Evolutionary conservation across 2,113 vertebrate genomes (phyloP), one percentile per base, ranked within the genome.

Genomic region (Amblyornis subalaris): DNA sequence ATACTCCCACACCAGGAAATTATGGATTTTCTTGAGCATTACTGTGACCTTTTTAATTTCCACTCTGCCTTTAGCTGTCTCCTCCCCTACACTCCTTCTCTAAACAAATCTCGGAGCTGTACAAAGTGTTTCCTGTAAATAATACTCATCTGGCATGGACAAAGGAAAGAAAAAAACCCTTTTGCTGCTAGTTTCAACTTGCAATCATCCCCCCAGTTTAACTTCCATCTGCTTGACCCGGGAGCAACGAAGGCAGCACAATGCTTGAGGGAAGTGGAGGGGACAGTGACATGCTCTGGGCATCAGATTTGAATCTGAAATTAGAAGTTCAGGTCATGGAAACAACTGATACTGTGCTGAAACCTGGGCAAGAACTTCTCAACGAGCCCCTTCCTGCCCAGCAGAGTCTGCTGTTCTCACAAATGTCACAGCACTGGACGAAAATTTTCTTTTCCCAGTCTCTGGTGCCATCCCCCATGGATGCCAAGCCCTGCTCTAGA

Each of bases 121-220:
- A 71, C 88, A 88, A 94, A 94, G 55, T 88, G 91, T 70, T 93
- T 95, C 94, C 89, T 94, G 93, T 91, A 94, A 95, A 97, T 95
- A 95, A 91, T 74, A 90, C 51, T 94, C 88, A 88, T 90, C 55
- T 88, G 82, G 83, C 88, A 77, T 55, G 69, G 92, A 80, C 54
- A 80, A 93, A 90, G 44, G 48, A 24, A 40, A 77, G 50, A 48
- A 74, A 67, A 55, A 61, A 44, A 2, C 10, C 29, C 10, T 85
- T 82, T 42, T 89, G 55, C 88, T 83, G 51, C 93, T 66, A 79
- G 91, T 91, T 95, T 51, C 51, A 94, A 76, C 94, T 93, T 95
- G 94, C 78, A 89, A 8, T 54, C 14, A 2, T n/a, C 81, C 28
- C 61, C 74, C 42, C 42, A 74, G 35, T 87, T 87, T 58, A 80